Conservation (phyloP, 2,888 invertebrate species). For the Dorcus hopei region DNA sequence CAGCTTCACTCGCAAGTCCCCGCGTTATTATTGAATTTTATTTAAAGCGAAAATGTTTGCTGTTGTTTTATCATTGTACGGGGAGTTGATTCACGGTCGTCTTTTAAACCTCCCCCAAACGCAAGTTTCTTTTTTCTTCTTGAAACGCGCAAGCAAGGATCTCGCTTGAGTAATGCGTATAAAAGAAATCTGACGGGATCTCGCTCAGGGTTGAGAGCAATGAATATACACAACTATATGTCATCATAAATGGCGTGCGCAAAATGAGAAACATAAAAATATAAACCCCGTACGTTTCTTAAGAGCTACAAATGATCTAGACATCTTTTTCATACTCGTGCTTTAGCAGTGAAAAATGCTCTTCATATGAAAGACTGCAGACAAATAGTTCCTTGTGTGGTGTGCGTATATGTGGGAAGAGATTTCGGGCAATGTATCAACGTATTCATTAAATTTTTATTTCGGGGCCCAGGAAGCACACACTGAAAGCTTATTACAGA, state of each 20-base stretch:
- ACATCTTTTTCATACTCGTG: constrained; percentile 21
- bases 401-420: too few relatives aligned
- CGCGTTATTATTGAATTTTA: not conserved
- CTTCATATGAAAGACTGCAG: constrained; percentile 16
- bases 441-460: too few relatives aligned
- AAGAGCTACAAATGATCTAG: constrained; percentile 25
- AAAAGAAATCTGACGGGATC: constrained; percentile 7
- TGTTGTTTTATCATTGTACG: not conserved
- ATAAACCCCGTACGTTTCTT: constrained; percentile 22
- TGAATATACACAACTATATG: constrained; percentile 4
- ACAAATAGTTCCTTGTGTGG: too few relatives aligned
- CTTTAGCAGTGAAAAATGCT: constrained; percentile 22
- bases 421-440: too few relatives aligned
- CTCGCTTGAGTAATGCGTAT: not conserved
- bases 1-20: not conserved
- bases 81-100: not conserved
- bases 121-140: not conserved
- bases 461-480: not conserved
- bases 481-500: not conserved
- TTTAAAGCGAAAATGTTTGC: not conserved
- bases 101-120: too few relatives aligned
- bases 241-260: constrained; percentile 9
- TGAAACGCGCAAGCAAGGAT: not conserved
- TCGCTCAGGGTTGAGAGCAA: constrained; percentile 4
- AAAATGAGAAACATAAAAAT: constrained; percentile 8